Conservation (phyloP, 1,140 invertebrate species). For the Nasonia longicornis region DNA sequence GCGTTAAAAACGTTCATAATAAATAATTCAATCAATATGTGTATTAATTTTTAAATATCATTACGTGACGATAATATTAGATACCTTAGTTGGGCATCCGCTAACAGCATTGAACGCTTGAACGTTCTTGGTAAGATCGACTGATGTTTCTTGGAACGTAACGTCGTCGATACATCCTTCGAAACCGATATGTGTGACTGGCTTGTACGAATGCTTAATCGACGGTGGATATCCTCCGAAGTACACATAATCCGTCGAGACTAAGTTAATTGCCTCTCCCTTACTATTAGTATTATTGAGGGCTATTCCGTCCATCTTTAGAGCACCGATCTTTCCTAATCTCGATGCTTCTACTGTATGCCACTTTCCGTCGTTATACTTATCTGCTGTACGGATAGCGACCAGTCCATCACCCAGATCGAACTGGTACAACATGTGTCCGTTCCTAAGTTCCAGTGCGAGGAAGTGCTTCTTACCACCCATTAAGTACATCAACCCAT, state of each 20-base stretch:
- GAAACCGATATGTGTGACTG: constrained; percentile 82
- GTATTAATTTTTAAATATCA: background rate
- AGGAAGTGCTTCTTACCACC: constrained; percentile 82
- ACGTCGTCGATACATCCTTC: constrained; percentile 94
- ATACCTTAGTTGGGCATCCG: constrained; percentile 87
- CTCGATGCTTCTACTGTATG: constrained; percentile 82
- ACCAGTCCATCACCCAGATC: constrained; percentile 76
- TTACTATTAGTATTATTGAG: constrained; percentile 62
- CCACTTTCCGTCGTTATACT: constrained; percentile 86
- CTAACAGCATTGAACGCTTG: constrained; percentile 84
- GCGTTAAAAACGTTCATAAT: background rate
- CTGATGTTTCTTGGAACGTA: constrained; percentile 77
- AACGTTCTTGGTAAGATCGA: constrained; percentile 83
- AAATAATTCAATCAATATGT: background rate
- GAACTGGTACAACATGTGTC: constrained; percentile 79
- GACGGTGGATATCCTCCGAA: constrained; percentile 86
- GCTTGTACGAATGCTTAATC: constrained; percentile 72
- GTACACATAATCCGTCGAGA: constrained; percentile 79
- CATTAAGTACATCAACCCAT: constrained; percentile 90
- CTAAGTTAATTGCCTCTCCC: constrained; percentile 65
- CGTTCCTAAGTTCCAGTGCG: constrained; percentile 85
- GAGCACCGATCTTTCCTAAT: constrained; percentile 73
- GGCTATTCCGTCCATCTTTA: constrained; percentile 78
- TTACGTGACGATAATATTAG: constrained; percentile 28
- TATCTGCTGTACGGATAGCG: constrained; percentile 70